Conservation (phyloP, 2,888 invertebrate species). For the Ametastegia equiseti region DNA sequence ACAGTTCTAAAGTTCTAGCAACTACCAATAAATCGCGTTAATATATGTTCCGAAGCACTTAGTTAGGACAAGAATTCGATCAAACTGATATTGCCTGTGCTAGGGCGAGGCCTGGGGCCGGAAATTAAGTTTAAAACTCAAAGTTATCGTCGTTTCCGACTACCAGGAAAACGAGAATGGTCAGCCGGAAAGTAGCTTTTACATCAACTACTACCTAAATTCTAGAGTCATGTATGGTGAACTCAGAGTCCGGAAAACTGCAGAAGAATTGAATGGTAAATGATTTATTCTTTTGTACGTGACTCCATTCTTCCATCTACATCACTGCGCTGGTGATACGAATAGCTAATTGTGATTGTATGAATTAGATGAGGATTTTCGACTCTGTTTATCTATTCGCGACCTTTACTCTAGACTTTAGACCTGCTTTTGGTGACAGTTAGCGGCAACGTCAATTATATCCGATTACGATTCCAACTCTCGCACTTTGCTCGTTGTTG, state of each 20-base stretch:
- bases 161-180: neutral
- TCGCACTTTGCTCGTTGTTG: neutral
- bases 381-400: neutral
- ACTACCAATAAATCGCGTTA: neutral
- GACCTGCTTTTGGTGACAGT: neutral
- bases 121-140: constrained; percentile 35
- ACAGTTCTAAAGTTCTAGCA: neutral
- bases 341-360: neutral
- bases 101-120: constrained; percentile 26
- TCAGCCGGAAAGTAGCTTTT: neutral
- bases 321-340: neutral
- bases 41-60: constrained; percentile 1
- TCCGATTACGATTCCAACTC: neutral
- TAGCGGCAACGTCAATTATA: neutral
- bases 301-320: neutral
- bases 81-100: neutral
- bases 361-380: neutral
- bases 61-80: constrained; percentile 22
- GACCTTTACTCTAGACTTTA: neutral
- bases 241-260: neutral
- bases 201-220: neutral
- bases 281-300: neutral
- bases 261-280: neutral
- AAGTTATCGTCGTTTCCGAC: neutral
- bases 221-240: neutral